Evolutionary conservation across 2,888 invertebrate genomes (phyloP).

Genomic region (Drosophila histrio): DNA sequence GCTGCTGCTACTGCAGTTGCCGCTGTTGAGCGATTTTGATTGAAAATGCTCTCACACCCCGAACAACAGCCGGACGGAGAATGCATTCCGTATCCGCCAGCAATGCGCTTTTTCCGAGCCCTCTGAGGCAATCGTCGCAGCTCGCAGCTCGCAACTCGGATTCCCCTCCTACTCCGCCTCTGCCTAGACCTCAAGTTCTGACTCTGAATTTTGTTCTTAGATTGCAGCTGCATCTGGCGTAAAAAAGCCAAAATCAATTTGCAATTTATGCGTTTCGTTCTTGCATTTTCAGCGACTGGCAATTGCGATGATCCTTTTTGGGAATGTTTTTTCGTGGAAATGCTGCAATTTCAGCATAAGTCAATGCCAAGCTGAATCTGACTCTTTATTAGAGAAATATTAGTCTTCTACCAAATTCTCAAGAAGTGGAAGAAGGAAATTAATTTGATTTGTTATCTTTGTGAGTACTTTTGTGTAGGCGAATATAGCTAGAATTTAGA

Average conservation of each 20-base stretch:
- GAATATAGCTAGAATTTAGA: too few relatives aligned
- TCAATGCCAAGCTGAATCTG: too few relatives aligned
- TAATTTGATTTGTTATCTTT: too few relatives aligned
- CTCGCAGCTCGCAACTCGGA: background rate
- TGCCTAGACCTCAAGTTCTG: background rate
- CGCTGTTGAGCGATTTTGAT: slow-evolving; percentile 76
- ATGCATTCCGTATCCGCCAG: slow-evolving; percentile 32
- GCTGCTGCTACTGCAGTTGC: slow-evolving; percentile 31
- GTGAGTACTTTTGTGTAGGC: too few relatives aligned
- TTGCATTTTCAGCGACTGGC: slow-evolving; percentile 1
- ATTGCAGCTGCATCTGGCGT: slow-evolving; percentile 30
- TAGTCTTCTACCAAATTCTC: too few relatives aligned
- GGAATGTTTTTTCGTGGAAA: background rate
- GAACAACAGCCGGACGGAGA: slow-evolving; percentile 19
- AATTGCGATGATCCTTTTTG: slow-evolving; percentile 14
- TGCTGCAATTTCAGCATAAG: too few relatives aligned
- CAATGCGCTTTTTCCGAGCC: slow-evolving; percentile 24
- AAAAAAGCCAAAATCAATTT: slow-evolving; percentile 39
- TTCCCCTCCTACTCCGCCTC: too few relatives aligned
- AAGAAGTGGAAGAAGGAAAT: too few relatives aligned
- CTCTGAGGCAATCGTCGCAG: slow-evolving; percentile 7
- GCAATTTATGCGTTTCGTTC: slow-evolving; percentile 54
- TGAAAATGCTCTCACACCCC: slow-evolving; percentile 68
- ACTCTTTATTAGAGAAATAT: too few relatives aligned
- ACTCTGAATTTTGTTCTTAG: slow-evolving; percentile 2